Base-by-base conservation (phyloP, 1,140 invertebrate species). In the Apolygus lucorum region DNA sequence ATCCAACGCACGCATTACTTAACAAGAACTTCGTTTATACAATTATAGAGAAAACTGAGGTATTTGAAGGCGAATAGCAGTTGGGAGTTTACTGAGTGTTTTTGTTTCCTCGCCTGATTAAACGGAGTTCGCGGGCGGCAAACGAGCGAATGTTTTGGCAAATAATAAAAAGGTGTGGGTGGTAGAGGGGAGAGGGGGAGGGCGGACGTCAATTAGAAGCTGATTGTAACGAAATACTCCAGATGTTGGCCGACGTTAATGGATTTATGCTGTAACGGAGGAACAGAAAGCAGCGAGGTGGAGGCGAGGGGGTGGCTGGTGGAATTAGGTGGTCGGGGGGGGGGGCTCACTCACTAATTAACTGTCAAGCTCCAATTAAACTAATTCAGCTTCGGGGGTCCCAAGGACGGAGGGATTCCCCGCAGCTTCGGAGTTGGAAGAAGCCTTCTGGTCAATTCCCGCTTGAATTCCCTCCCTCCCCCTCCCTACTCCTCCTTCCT, bases 311-410 rank as follows among this genome's bases (percentile, higher is more conserved):
- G n/a, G n/a, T 11, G 34, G 34, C 8, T 11, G 34, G 17, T 8
- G 34, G 17, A 49, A 49, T 11, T 8, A 17, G 34, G 17, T 17
- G 34, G 8, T 49, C 34, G 34, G 34, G 17, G 34, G 17, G 17
- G 34, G 34, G 34, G 34, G 34, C 8, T 49, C 34, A 17, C 34
- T 49, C 34, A 17, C 34, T 49, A 49, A 49, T 49, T 49, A 49
- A 49, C 34, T 49, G 34, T 49, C 34, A 49, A 17, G 34, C 34
- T 49, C 34, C 17, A 49, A 49, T 49, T 49, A 49, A 49, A 49
- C 34, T 49, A 49, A 49, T 49, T 49, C 34, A 49, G 34, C 34
- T 49, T n/a, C n/a, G n/a, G n/a, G n/a, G n/a, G n/a, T n/a, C n/a
- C n/a, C n/a, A n/a, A n/a, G n/a, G n/a, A n/a, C n/a, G n/a, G n/a